Base-by-base conservation (phyloP, 2,888 invertebrate genomes). In the Tenthredo distinguenda region DNA sequence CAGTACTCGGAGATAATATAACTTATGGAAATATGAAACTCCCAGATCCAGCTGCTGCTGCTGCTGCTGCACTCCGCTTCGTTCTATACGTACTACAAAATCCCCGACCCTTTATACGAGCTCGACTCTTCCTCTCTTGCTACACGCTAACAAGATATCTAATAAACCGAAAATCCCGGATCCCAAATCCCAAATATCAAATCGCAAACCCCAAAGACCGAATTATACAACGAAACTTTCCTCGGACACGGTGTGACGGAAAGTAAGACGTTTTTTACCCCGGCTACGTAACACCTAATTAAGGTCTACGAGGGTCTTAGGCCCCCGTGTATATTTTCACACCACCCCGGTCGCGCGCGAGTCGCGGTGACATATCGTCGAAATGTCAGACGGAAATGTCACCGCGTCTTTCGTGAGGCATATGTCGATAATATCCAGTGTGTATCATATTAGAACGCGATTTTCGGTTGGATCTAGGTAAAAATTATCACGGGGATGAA, bases 1-100 rank as follows among this genome's bases (percentile, higher is more conserved):
- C 68, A 68, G 68, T 34, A 34, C 18, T 18, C 15, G 68, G 18
- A 68, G 68, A 68, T 34, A 68, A 34, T 68, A 34, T 68, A 68
- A 68, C 68, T 68, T 68, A 68, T 68, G 68, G 68, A 68, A 34
- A 68, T 68, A 68, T 15, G 68, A 34, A 68, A 68, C 68, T 68
- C 68, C 31, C 26, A 21, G 21, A 2, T 50, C 10, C 26, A 62
- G 21, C 21, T 62, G 7, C 50, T 18, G 18, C 18, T 18, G 15
- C 47, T 15, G 50, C 47, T 50, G 21, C 58, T 62, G 26, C 62
- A 26, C 62, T 62, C 5, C 21, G 26, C n/a, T 12, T 55, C 55
- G 55, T 55, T 26, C 10, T 31, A 62, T 62, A 12, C 62, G 26
- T 55, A n/a, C 55, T 55, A 55, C n/a, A 55, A 55, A 50, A 55